Evolutionary conservation across 2,888 invertebrate species (phyloP), one percentile per base, ranked within the genome.

Genomic region (Tethea ocularis): DNA sequence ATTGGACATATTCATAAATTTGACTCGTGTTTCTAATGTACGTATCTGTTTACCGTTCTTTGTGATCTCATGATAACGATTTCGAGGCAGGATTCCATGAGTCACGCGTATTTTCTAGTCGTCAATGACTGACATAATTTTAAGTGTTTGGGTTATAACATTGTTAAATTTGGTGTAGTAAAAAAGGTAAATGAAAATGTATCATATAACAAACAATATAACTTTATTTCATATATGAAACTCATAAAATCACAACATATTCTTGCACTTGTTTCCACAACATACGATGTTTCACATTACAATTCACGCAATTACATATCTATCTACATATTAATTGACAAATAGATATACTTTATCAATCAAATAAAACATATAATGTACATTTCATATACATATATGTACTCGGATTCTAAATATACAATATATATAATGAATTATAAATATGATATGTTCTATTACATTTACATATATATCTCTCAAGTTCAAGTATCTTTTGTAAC

Each of bases 141-240:
- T 26, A 26, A 26, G 5, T 3, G 6, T 29, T 29, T 29, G 10
- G 33, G 33, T 11, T 13, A 33, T 1, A 13, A 33, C 33, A 33
- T 33, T 33, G 33, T 33, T 11, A 33, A 6, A 33, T 13, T 13
- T 13, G 33, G 13, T 13, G n/a, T 7, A 6, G 38, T 53, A 52
- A 51, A 56, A 51, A 66, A 62, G 46, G 46, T 46, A 62, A 68
- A 74, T 66, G 51, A 56, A 59, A n/a, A 36, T 29, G 33, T 20
- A 29, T 33, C 33, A 54, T 61, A 60, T 80, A 88, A 88, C 89
- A 88, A 91, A 90, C 84, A 84, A 86, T 84, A 86, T 84, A 88
- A 78, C 68, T 88, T 86, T 87, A 87, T 86, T 88, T 80, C 72
- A 64, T 80, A 20, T 51, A 68, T 71, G 71, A 68, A 73, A 82